Conservation (phyloP, 2,888 invertebrate genomes). For the Lymantria monacha region DNA sequence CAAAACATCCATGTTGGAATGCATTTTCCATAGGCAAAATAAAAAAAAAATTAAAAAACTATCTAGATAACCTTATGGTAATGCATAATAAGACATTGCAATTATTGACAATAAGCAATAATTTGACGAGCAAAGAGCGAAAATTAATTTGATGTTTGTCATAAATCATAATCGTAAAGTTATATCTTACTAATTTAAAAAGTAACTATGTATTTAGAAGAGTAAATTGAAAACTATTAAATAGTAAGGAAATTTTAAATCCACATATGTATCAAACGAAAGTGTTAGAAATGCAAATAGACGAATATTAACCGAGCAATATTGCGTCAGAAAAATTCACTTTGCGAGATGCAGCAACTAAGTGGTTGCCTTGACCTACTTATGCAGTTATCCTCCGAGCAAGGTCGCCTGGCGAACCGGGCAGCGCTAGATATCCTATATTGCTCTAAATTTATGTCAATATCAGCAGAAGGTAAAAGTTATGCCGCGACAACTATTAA, state of each 20-base stretch:
- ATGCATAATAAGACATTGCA: too few relatives aligned
- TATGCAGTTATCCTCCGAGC: constrained; percentile 2
- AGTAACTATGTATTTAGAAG: too few relatives aligned
- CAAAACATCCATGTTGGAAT: too few relatives aligned
- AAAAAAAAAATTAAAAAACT: too few relatives aligned
- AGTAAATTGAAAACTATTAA: too few relatives aligned
- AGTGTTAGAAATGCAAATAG: not conserved
- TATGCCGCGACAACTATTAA: not conserved
- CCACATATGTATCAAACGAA: not conserved
- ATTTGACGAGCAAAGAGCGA: too few relatives aligned
- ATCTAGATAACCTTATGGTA: too few relatives aligned
- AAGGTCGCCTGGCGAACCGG: constrained; percentile 1
- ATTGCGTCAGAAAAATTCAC: not conserved
- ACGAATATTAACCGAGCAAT: not conserved
- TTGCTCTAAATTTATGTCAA: not conserved
- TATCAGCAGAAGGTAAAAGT: not conserved
- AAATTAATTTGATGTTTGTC: too few relatives aligned
- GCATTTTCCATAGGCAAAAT: too few relatives aligned
- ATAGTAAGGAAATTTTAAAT: not conserved
- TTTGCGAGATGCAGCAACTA: not conserved
- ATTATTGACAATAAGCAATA: too few relatives aligned
- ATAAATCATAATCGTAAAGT: too few relatives aligned
- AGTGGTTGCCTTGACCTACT: constrained; percentile 8
- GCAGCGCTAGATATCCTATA: not conserved
- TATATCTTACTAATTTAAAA: too few relatives aligned